Percentiles rank a stretch among this genome's conserved stretches.
phyloP scores from a whole-genome alignment of 2,888 invertebrate genomes.

The Macaria notata region DNA sequence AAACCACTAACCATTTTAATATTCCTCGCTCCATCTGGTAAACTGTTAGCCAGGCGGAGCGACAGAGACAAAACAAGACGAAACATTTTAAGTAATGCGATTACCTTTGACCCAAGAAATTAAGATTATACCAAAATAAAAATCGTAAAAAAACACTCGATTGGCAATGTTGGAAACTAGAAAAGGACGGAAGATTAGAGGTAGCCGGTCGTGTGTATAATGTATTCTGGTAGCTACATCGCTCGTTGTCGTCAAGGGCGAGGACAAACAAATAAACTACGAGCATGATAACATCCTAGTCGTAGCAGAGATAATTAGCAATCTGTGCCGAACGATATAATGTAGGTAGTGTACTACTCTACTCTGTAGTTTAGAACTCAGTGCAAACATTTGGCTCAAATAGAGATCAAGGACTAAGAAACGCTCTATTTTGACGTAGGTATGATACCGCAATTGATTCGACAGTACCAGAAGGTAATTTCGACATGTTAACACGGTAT shows the following conservation, averaged over 20 bases:
- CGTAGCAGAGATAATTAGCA: conserved; percentile 4
- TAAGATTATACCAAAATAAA: conserved; percentile 26
- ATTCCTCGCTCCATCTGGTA: conserved; percentile 49
- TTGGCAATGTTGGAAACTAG: conserved; percentile 7
- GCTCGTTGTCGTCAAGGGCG: conserved; percentile 54
- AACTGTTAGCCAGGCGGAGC: conserved; percentile 30
- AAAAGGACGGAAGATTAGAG: conserved; percentile 22
- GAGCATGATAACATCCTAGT: conserved; percentile 22
- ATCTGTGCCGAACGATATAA: background rate
- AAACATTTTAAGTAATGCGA: conserved; percentile 49
- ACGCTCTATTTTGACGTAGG: no score
- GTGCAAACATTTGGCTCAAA: no score
- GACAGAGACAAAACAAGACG: conserved; percentile 44
- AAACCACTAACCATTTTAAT: conserved; percentile 46
- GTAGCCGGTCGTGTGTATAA: conserved; percentile 39
- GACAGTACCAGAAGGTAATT: conserved; percentile 15
- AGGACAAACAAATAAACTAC: conserved; percentile 42
- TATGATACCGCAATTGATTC: background rate
- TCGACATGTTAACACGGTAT: conserved; percentile 37
- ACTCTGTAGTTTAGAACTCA: no score
- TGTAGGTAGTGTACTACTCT: no score
- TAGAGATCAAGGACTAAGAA: no score
- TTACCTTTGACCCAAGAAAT: conserved; percentile 62
- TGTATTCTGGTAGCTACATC: conserved; percentile 49
- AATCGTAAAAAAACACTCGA: conserved; percentile 14